phyloP scores from a whole-genome alignment of 1,140 invertebrate species.

The Ostrea denselamellosa region DNA sequence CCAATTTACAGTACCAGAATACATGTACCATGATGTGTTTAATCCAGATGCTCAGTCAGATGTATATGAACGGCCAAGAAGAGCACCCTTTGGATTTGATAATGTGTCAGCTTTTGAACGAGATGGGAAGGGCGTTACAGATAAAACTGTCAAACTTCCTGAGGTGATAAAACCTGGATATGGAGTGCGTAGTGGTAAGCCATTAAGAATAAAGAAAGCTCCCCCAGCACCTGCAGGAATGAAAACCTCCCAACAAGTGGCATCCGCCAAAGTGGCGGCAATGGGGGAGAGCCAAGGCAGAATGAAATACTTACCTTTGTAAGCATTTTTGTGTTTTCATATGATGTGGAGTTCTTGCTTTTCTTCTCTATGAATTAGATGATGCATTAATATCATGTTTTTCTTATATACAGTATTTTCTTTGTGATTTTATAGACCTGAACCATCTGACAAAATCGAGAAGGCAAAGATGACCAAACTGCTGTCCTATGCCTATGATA shows the following conservation, averaged over 20 bases:
- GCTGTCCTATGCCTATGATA: constrained; percentile 70
- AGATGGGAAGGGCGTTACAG: constrained; percentile 64
- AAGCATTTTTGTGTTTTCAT: constrained; percentile 43
- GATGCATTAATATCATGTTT: no score
- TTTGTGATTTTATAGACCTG: constrained; percentile 44
- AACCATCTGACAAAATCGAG: constrained; percentile 50
- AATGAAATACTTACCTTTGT: constrained; percentile 63
- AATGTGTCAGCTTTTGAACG: constrained; percentile 64
- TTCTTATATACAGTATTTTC: background rate
- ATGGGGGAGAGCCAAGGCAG: constrained; percentile 53
- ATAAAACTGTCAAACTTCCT: constrained; percentile 72
- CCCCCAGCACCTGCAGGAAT: constrained; percentile 31
- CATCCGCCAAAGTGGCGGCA: constrained; percentile 53
- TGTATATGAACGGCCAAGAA: constrained; percentile 47
- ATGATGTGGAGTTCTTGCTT: background rate
- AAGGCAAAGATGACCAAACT: constrained; percentile 70
- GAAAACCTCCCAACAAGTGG: constrained; percentile 49
- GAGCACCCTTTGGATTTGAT: constrained; percentile 67
- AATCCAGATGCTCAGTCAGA: constrained; percentile 51
- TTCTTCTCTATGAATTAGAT: background rate
- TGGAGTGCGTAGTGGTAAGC: constrained; percentile 67
- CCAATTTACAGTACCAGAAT: constrained; percentile 73
- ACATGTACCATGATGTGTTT: constrained; percentile 75
- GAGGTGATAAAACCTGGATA: constrained; percentile 68
- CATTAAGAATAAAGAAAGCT: constrained; percentile 44